Conservation (phyloP, 2,113 vertebrate species). For the Orycteropus afer region DNA sequence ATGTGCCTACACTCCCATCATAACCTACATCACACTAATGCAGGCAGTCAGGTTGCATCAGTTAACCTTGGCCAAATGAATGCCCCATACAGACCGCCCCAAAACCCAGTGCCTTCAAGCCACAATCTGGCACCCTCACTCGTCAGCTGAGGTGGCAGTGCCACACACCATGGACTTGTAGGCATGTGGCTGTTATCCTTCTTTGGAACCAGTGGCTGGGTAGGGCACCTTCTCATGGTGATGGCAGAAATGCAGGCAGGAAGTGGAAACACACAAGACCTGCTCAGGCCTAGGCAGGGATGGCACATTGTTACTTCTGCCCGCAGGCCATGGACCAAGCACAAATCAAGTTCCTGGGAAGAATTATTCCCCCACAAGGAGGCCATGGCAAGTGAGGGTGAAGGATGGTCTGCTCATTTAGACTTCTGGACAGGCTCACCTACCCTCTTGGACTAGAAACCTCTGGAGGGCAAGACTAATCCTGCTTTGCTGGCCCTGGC, state of each 20-base stretch:
- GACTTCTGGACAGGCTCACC: neutral
- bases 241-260: neutral
- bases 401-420: neutral
- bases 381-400: neutral
- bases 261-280: neutral
- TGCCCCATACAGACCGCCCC: neutral
- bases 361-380: rapidly evolving
- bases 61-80: neutral
- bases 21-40: rapidly evolving
- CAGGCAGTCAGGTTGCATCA: too few species aligned
- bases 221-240: neutral
- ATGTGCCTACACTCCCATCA: too few species aligned
- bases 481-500: neutral
- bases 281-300: neutral
- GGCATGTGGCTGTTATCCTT: rapidly evolving
- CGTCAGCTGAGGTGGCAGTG: rapidly evolving
- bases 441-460: neutral
- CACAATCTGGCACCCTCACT: rapidly evolving
- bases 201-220: neutral
- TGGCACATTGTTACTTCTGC: neutral
- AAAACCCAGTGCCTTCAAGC: neutral
- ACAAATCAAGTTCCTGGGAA: neutral
- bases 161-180: rapidly evolving
- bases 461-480: neutral
- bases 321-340: neutral